phyloP scores from a whole-genome alignment of 2,113 vertebrate genomes.

The Paralichthys olivaceus region DNA sequence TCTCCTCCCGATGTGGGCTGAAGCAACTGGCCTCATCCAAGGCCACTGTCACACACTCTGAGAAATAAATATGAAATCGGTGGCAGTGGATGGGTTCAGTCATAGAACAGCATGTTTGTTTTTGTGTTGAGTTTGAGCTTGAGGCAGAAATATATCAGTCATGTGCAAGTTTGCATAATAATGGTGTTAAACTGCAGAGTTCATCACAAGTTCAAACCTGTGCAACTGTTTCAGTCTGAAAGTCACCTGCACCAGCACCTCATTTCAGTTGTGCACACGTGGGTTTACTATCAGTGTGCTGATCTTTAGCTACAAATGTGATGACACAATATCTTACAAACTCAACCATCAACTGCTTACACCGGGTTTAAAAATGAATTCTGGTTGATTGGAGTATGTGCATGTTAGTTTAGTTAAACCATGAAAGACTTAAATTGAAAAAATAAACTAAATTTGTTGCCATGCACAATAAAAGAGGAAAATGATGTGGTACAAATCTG shows the following conservation, averaged over 20 bases:
- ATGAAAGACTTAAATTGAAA: no score
- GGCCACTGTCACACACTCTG: constrained; percentile 21
- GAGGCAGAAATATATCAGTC: background rate
- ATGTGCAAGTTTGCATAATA: background rate
- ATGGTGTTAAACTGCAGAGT: background rate
- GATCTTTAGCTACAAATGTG: no score
- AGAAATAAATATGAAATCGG: background rate
- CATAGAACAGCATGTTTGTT: background rate
- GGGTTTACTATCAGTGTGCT: no score
- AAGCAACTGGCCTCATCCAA: constrained; percentile 27
- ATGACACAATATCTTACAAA: no score
- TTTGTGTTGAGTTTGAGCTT: background rate
- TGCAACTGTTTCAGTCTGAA: background rate
- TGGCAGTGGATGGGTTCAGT: background rate
- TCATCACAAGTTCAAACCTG: background rate
- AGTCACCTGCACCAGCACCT: background rate
- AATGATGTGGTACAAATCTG: no score
- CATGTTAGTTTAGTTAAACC: no score
- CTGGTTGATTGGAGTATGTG: no score
- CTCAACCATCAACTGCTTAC: no score
- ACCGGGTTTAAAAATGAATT: no score
- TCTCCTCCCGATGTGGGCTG: constrained; percentile 40
- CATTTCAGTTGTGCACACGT: no score
- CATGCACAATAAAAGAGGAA: no score
- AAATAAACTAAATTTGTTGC: no score